Base-by-base conservation (phyloP, 2,888 invertebrate genomes). In the Microdon myrmicae region DNA sequence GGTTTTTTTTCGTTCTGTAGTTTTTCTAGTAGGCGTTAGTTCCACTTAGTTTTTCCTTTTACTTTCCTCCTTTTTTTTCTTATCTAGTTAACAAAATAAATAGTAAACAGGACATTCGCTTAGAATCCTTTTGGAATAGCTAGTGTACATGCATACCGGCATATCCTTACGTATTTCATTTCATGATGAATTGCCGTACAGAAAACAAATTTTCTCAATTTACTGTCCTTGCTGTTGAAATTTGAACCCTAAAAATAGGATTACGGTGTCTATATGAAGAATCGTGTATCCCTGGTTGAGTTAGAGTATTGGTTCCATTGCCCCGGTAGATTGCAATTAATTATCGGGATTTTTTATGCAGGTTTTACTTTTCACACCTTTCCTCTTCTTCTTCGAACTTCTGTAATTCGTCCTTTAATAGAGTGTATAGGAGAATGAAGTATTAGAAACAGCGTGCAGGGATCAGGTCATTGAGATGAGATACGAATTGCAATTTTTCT, bases 261-360 rank as follows among this genome's bases (percentile, higher is more conserved):
- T 9, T 6, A 14, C n/a, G 17, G 12, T 38, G 23, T 41, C 32
- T 31, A 32, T 43, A 38, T 17, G 38, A 38, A 17, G 32, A 39
- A 28, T 22, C 9, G 35, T n/a, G n/a, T n/a, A 59, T 49, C 38
- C 38, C 51, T 34, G 38, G 28, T 9, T 39, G 48, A 32, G 32
- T 48, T 55, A 28, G 35, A 28, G n/a, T n/a, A n/a, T n/a, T n/a
- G n/a, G n/a, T n/a, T n/a, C n/a, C 29, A 29, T 44, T 32, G 37
- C 53, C 51, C 26, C 34, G 22, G 28, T 17, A 29, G 37, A 32
- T 39, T 49, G 55, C 44, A 44, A 61, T 55, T 61, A 61, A 61
- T 61, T 61, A 61, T 49, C 37, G 28, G 38, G 12, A 29, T 10
- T 6, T 14, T 35, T 29, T 29, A 35, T 49, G 29, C 55, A 38